These are phyloP conservation scores for Trachythela sp. DNA, from an alignment of 64 coral and sea anemone species.

Conservation along the genomic window DNA sequence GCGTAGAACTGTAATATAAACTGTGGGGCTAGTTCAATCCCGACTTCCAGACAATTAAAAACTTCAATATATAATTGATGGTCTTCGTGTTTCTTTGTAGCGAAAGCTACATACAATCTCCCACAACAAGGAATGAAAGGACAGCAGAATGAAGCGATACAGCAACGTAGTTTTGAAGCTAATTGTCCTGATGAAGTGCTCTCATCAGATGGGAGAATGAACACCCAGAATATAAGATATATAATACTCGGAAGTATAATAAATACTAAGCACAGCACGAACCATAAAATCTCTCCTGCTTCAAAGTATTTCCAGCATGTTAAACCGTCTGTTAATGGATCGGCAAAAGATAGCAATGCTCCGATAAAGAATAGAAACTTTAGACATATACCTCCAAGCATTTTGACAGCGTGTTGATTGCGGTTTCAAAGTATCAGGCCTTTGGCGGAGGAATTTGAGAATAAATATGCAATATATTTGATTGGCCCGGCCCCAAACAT, in stretches of 20 bases:
- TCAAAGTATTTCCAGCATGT: slow-evolving; percentile 11
- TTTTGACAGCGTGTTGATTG: background rate
- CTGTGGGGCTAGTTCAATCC: background rate
- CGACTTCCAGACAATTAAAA: slow-evolving; percentile 15
- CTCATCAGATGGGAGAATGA: background rate
- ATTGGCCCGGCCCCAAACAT: too few species aligned
- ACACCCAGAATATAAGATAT: slow-evolving; percentile 8
- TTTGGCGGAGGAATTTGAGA: too few species aligned
- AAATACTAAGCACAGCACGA: background rate
- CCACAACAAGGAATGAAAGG: slow-evolving; percentile 18
- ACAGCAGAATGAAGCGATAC: background rate
- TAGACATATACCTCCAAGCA: background rate
- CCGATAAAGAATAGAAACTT: background rate
- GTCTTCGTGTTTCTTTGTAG: background rate
- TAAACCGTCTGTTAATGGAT: background rate
- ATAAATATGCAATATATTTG: too few species aligned
- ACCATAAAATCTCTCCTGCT: background rate
- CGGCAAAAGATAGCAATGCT: background rate
- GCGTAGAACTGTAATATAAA: slow-evolving; percentile 12
- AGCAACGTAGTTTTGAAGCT: slow-evolving; percentile 6
- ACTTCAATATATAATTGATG: slow-evolving; percentile 17
- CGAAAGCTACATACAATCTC: background rate
- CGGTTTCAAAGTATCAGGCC: too few species aligned
- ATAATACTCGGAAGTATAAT: background rate
- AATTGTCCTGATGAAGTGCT: background rate